phyloP scores from a whole-genome alignment of 2,888 invertebrate genomes.

The Andrena flavipes region DNA sequence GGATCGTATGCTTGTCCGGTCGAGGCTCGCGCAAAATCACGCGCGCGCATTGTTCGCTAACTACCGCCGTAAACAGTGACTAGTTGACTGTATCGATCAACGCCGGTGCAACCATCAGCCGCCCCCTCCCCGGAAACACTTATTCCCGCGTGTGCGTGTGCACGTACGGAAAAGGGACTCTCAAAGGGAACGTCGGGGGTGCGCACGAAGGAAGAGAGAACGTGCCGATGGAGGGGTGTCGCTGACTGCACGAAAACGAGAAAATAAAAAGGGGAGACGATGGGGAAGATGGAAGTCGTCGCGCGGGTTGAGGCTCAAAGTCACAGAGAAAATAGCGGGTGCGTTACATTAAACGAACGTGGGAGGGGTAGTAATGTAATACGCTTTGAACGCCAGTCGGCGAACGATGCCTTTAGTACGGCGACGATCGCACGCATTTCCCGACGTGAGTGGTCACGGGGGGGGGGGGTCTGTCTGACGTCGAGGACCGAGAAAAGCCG shows the following conservation, averaged over 20 bases:
- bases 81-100: constrained; percentile 79
- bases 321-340: constrained; percentile 46
- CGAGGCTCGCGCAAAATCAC: constrained; percentile 6
- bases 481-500: background rate
- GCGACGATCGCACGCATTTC: constrained; percentile 26
- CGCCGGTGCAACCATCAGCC: constrained; percentile 68
- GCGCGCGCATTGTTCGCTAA: constrained; percentile 58
- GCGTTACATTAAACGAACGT: constrained; percentile 41
- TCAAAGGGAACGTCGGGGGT: constrained; percentile 17
- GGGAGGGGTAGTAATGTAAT: constrained; percentile 30
- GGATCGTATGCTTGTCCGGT: background rate
- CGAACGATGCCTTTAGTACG: constrained; percentile 40
- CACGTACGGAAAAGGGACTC: constrained; percentile 1
- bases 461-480: background rate
- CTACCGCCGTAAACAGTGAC: constrained; percentile 68
- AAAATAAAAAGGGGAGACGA: background rate
- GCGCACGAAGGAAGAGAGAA: constrained; percentile 6
- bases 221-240: constrained; percentile 2
- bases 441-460: constrained; percentile 12
- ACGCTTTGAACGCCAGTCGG: constrained; percentile 37
- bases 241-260: constrained; percentile 24
- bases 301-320: constrained; percentile 21
- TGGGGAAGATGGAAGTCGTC: constrained; percentile 10
- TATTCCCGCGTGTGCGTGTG: constrained; percentile 21
- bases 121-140: constrained; percentile 21